Evolutionary conservation across 2,113 vertebrate species (phyloP).

Genomic region (Xenopus borealis): DNA sequence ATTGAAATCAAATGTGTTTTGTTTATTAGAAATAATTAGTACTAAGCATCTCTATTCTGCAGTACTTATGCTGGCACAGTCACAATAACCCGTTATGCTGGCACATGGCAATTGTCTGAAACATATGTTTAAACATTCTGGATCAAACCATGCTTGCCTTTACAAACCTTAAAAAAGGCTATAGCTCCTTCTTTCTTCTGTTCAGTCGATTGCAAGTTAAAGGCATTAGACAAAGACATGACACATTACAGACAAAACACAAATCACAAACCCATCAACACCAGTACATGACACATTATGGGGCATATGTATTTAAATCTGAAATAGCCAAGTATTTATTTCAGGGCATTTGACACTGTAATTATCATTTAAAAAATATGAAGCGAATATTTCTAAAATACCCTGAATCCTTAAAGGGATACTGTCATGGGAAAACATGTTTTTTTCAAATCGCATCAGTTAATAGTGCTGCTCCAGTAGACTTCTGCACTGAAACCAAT

Average conservation of each 20-base stretch:
- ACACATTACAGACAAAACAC: conserved; percentile 80
- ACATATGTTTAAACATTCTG: conserved; percentile 45
- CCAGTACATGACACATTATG: conserved; percentile 44
- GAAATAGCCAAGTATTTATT: no score
- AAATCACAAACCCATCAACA: conserved; percentile 48
- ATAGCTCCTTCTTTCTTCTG: conserved; percentile 97
- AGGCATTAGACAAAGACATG: conserved; percentile 72
- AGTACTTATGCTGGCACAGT: conserved; percentile 19
- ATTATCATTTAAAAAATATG: no score
- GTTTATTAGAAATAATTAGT: no score
- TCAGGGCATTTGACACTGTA: no score
- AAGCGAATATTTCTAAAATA: no score
- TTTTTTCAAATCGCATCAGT: no score
- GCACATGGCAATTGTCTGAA: conserved; percentile 13
- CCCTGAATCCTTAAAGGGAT: no score
- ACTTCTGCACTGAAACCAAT: no score
- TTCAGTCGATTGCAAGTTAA: conserved; percentile 71
- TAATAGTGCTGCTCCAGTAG: no score
- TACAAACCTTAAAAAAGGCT: conserved; percentile 98
- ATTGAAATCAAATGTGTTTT: no score
- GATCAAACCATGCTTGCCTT: conserved; percentile 58
- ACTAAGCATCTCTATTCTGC: neutral
- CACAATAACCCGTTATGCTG: conserved; percentile 28
- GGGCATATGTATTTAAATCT: no score
- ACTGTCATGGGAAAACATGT: no score